Evolutionary conservation across 2,113 vertebrate genomes (phyloP), one percentile per base, ranked within the genome.

Genomic region (Guaruba guarouba): DNA sequence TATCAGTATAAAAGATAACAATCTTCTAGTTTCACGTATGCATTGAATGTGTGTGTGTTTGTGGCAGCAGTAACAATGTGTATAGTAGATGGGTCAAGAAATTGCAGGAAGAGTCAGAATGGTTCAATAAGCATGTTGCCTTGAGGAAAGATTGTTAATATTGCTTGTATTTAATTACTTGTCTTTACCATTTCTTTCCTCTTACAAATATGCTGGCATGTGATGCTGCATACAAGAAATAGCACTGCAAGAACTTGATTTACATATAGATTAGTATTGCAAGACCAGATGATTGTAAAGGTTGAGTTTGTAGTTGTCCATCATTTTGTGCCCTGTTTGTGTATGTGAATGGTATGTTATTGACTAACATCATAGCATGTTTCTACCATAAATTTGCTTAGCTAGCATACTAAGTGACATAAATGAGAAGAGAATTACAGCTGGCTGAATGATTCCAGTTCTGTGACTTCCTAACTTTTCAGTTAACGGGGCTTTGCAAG

Each of bases 301-400:
- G 87, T 91, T 91, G 49, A 63, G 67, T 95, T 63, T 57, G 41
- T 86, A 81, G 69, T n/a, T 89, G 83, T 92, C 75, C 46, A 75
- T 92, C 61, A 86, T 70, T 31, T n/a, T 80, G 33, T 88, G 59
- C 43, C 44, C 13, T 73, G 55, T 70, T 82, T 85, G 57, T 17
- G 2, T 68, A 57, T 28, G 16, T 57, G 59, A 82, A 29, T 66
- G 41, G 44, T 68, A 10, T 73, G 33, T 90, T 83, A 66, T 27
- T 88, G 80, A 83, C 68, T 88, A 68, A 83, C 4, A 10, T 44
- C 37, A 39, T 51, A n/a, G 48, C 24, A 57, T 75, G 84, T 95
- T 87, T 75, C 57, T 54, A 52, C 35, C 4, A 9, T 79, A 71
- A 70, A 89, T 90, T 82, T 94, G 48, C 66, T 79, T 79, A 85